These are phyloP conservation scores for Pangasius mekongensis DNA, from an alignment of 2,797 vertebrate genomes.

Conservation along the genomic window DNA sequence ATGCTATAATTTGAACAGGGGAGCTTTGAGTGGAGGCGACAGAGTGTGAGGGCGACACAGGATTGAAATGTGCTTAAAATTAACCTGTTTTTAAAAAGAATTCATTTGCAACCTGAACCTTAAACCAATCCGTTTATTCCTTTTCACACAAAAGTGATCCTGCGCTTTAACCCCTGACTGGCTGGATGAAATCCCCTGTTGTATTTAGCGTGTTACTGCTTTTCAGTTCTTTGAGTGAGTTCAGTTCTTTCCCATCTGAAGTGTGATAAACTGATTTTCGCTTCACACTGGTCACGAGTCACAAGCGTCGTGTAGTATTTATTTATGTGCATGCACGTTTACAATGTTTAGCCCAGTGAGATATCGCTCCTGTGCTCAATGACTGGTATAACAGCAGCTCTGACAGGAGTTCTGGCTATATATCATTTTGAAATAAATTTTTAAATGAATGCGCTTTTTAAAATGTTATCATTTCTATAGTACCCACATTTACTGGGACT, in stretches of 20 bases:
- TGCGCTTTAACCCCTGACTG: background rate
- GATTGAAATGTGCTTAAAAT: slow-evolving; percentile 11
- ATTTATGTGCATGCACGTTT: background rate
- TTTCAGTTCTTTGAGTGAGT: background rate
- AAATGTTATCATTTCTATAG: background rate
- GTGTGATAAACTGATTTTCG: background rate
- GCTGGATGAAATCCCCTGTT: background rate
- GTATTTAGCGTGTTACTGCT: background rate
- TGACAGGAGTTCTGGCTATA: background rate
- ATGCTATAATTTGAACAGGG: slow-evolving; percentile 1
- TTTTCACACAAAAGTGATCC: background rate
- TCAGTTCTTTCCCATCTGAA: background rate
- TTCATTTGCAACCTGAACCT: background rate
- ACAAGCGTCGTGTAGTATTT: background rate
- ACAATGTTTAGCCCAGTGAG: background rate
- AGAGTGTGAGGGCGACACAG: background rate
- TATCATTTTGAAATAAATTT: background rate
- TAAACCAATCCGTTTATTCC: background rate
- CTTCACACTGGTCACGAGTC: background rate
- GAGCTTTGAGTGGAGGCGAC: slow-evolving; percentile 7
- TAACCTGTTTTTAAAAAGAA: slow-evolving; percentile 1
- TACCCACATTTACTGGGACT: background rate
- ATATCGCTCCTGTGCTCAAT: background rate
- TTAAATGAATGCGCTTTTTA: background rate
- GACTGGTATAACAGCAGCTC: background rate